Percentiles rank a stretch among this genome's conserved stretches.
phyloP scores from a whole-genome alignment of 2,113 vertebrate species.

The Axis porcinus region DNA sequence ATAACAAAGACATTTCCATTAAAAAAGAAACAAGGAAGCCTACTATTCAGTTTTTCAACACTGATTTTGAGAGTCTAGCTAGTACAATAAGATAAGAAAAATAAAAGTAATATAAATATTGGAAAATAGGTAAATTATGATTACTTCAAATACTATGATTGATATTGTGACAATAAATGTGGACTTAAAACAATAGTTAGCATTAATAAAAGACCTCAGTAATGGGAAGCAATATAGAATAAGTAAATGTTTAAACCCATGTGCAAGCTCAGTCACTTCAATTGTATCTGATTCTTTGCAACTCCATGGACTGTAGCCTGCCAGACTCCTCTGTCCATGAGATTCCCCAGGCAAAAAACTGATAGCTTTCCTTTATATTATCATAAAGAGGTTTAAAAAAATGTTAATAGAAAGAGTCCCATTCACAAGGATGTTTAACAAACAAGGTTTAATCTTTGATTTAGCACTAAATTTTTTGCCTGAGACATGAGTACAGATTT shows the following conservation, averaged over 20 bases:
- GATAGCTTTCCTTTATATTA: not conserved
- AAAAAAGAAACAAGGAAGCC: not conserved
- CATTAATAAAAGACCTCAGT: not conserved
- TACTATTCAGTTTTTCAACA: not conserved
- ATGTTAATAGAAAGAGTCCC: not conserved
- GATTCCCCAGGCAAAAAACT: not conserved
- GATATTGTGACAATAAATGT: not conserved
- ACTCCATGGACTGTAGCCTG: not conserved
- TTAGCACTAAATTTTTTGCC: not conserved
- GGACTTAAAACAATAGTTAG: not conserved
- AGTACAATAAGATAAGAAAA: conserved; percentile 34
- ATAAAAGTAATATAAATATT: not conserved
- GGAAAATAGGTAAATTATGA: not conserved
- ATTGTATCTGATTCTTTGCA: not conserved
- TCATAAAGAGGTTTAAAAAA: not conserved
- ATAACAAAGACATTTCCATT: not conserved
- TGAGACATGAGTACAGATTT: not conserved
- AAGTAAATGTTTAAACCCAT: not conserved
- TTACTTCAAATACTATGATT: conserved; percentile 5
- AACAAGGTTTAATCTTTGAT: not conserved
- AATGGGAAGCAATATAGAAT: not conserved
- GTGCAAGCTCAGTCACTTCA: not conserved
- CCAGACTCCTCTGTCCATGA: not conserved
- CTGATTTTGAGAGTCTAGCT: not conserved
- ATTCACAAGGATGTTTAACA: not conserved